Percentiles rank a stretch among this genome's conserved stretches.
Evolutionary conservation across 2,113 vertebrate species (phyloP).

Genomic region (Phalacrocorax carbo): DNA sequence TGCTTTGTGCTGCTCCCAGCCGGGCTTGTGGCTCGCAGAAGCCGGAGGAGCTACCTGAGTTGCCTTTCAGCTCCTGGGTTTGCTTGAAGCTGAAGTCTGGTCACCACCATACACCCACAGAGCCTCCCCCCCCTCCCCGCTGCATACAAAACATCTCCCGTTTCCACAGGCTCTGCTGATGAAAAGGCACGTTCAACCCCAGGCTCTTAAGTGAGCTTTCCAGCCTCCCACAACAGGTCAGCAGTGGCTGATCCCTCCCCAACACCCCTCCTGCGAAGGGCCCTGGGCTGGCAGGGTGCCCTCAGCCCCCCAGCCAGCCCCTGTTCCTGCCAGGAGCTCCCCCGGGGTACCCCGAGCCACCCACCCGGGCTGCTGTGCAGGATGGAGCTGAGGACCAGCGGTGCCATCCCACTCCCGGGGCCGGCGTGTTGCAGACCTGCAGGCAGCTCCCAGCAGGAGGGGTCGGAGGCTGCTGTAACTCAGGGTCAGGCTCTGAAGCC

Average conservation of each 20-base stretch:
- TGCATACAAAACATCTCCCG: background rate
- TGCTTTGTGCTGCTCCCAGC: background rate
- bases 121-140: background rate
- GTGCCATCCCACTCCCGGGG: background rate
- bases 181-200: background rate
- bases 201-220: background rate
- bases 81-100: too few relatives aligned
- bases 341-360: background rate
- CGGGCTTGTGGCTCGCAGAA: background rate
- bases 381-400: rapidly evolving
- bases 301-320: background rate
- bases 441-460: background rate
- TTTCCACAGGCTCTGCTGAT: too few relatives aligned
- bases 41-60: background rate
- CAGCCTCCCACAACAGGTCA: background rate
- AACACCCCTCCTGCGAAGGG: rapidly evolving
- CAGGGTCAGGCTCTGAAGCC: background rate
- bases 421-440: rapidly evolving
- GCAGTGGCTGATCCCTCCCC: rapidly evolving
- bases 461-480: background rate
- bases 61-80: background rate
- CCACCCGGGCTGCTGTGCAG: background rate
- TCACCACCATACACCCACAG: background rate
- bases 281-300: background rate
- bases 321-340: background rate